Percentiles rank a stretch among this genome's conserved stretches.
Evolutionary conservation across 2,113 vertebrate species (phyloP).

Genomic region (Mus musculus): GRCm39 chr9:89475501-89476000

Average conservation of each 20-base stretch:
- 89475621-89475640: not conserved
- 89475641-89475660: not conserved
- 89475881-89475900: not conserved
- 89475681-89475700: not conserved
- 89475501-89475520: not conserved
- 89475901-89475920: not conserved
- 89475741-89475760: not conserved
- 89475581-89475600: no score
- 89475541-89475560: not conserved
- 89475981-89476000: not conserved
- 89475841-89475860: not conserved
- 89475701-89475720: not conserved
- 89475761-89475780: not conserved
- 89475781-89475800: not conserved
- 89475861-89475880: not conserved
- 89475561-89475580: not conserved
- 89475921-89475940: not conserved
- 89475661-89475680: no score
- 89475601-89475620: no score
- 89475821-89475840: not conserved
- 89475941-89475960: no score
- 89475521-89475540: not conserved
- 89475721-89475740: no score
- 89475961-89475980: not conserved
- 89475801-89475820: not conserved